Conservation (phyloP, 2,797 vertebrate species). For the Clamator glandarius region DNA sequence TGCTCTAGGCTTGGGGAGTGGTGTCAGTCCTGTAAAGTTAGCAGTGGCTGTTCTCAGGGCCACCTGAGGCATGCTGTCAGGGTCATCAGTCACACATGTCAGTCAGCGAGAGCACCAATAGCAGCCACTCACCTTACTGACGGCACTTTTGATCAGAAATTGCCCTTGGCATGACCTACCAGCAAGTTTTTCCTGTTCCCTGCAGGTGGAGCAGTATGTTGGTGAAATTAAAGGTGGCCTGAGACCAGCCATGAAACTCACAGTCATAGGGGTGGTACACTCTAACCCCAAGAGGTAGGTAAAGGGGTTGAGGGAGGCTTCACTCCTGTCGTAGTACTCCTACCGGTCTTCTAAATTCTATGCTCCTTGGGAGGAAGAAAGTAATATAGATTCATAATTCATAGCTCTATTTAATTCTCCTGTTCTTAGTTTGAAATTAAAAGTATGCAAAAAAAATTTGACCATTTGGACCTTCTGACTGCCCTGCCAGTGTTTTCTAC, state of each 20-base stretch:
- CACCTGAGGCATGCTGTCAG: rapidly evolving
- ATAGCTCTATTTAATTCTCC: background rate
- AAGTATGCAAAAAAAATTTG: background rate
- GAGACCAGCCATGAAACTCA: slow-evolving; percentile 90
- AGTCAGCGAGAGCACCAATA: background rate
- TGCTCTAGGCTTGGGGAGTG: background rate
- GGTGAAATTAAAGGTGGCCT: slow-evolving; percentile 91
- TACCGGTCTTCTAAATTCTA: background rate
- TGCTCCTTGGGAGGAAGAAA: background rate
- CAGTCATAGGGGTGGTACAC: slow-evolving; percentile 88
- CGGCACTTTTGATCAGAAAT: background rate
- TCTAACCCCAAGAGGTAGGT: slow-evolving; percentile 87
- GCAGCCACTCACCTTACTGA: rapidly evolving
- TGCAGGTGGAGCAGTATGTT: slow-evolving; percentile 83
- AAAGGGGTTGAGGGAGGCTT: background rate
- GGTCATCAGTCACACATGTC: rapidly evolving
- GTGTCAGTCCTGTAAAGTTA: background rate
- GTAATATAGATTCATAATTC: background rate
- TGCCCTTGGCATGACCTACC: background rate
- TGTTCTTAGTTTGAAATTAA: background rate
- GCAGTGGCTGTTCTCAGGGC: background rate
- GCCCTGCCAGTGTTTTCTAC: background rate
- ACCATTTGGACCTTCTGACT: background rate
- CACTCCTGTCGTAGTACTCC: background rate
- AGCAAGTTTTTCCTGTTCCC: slow-evolving; percentile 4